Conservation (phyloP, 2,888 invertebrate species). For the Cacoxenus indagator region DNA sequence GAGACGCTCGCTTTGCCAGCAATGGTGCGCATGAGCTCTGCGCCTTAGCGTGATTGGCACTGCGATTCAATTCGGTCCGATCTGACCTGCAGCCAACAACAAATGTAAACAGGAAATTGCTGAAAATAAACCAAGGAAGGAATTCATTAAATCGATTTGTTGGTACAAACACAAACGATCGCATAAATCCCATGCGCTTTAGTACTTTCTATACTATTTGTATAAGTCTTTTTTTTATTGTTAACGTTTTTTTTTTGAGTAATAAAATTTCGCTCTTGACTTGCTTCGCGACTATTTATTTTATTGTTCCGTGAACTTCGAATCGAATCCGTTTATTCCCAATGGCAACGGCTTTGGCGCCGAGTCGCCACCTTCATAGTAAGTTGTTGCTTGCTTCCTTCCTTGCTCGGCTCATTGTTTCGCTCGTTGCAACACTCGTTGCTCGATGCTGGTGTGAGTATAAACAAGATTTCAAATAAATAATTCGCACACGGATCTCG, state of each 20-base stretch:
- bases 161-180: neutral
- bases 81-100: slow-evolving; percentile 30
- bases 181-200: no score
- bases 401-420: no score
- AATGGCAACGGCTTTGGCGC: no score
- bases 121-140: slow-evolving; percentile 30
- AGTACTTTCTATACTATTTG: neutral
- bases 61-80: slow-evolving; percentile 7
- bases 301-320: neutral
- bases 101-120: slow-evolving; percentile 39
- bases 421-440: no score
- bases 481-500: no score
- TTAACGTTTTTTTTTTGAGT: neutral
- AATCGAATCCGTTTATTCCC: no score
- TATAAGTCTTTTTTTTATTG: neutral
- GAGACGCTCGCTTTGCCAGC: slow-evolving; percentile 34
- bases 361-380: no score
- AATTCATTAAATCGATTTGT: slow-evolving; percentile 23
- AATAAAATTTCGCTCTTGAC: neutral
- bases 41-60: slow-evolving; percentile 27
- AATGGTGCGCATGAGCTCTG: slow-evolving; percentile 37
- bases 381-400: no score
- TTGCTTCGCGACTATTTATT: neutral
- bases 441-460: no score
- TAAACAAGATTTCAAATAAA: no score